phyloP scores from a whole-genome alignment of 2,113 vertebrate species.

The Spermophilus dauricus region DNA sequence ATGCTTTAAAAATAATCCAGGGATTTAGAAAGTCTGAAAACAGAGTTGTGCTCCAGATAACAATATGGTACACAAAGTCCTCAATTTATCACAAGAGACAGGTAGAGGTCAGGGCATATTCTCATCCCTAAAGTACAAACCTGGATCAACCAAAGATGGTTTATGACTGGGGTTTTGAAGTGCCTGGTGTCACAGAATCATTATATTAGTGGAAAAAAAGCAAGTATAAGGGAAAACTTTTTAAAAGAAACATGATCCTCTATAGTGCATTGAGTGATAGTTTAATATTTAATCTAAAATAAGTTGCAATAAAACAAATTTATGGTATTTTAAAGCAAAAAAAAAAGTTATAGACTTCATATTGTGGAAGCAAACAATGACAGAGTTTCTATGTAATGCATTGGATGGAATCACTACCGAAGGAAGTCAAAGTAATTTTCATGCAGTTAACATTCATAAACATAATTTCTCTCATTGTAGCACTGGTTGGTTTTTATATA shows the following conservation, averaged over 20 bases:
- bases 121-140: background rate
- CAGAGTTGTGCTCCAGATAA: slow-evolving; percentile 51
- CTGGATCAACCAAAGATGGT: slow-evolving; percentile 21
- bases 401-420: background rate
- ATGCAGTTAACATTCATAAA: background rate
- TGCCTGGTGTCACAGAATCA: background rate
- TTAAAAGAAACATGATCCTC: background rate
- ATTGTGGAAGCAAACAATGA: background rate
- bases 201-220: background rate
- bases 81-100: slow-evolving; percentile 62
- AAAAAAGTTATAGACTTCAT: background rate
- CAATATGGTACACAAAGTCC: slow-evolving; percentile 12
- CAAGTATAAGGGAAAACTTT: background rate
- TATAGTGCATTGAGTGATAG: background rate
- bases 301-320: background rate
- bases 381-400: background rate
- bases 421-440: background rate
- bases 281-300: slow-evolving; percentile 3
- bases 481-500: background rate
- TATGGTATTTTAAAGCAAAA: background rate
- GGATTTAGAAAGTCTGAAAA: slow-evolving; percentile 62
- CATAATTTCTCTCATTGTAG: background rate
- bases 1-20: slow-evolving; percentile 70
- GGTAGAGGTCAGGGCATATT: slow-evolving; percentile 53
- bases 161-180: background rate